Base-by-base conservation (phyloP, 1,140 invertebrate genomes). In the Solen grandis region DNA sequence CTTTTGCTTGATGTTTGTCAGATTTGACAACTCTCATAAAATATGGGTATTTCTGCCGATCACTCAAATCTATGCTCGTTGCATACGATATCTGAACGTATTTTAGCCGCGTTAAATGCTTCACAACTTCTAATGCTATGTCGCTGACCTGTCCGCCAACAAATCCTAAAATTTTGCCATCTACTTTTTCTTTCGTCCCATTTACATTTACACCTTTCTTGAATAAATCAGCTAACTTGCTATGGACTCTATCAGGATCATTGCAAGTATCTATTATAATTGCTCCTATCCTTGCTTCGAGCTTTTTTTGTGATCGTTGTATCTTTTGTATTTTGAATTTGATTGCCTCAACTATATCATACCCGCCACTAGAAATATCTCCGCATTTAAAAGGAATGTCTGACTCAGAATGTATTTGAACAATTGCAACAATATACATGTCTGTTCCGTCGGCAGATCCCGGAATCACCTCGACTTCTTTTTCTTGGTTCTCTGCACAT, bases 241-340 rank as follows among this genome's bases (percentile, higher is more conserved):
- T 66, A 35, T 72, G 68, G 25, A 80, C 69, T 8, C 72, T 63
- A 2, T 63, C 68, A 0, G 77, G 77, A 62, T 80, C 68, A 31
- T 72, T 80, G 36, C 77, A 80, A 19, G 65, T 72, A 41, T 80
- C 77, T 16, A 80, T 41, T 19, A 80, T 72, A 16, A 80, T 80
- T 1, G 65, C 38, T 10, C 77, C 77, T 2, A 80, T 63, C 31
- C 60, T 63, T 1, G 68, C 68, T 22, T 46, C 46, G 0, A 57
- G 50, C 14, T n/a, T n/a, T n/a, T 33, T 29, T 72, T 63, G 63
- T n/a, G 77, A 10, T n/a, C n/a, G n/a, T n/a, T n/a, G n/a, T 46
- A 46, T 46, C 41, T 8, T 46, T 8, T 46, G 8, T 46, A 19
- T 46, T 10, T 19, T 46, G 50, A 70, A 69, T 19, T 68, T 70